Base-by-base conservation (phyloP, 2,888 invertebrate species). In the Cinara cedri region DNA sequence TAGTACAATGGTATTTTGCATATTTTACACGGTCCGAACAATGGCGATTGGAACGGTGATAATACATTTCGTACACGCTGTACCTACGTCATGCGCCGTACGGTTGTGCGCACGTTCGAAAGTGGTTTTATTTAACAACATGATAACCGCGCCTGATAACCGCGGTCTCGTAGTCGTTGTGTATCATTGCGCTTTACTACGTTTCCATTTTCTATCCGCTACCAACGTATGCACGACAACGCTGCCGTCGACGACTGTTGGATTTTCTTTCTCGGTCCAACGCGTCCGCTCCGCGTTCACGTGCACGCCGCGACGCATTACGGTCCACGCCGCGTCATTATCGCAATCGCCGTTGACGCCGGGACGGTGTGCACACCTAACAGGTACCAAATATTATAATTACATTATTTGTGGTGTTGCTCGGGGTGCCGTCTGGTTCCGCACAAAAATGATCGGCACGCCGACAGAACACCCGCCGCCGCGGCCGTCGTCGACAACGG, bases 61-160 rank as follows among this genome's bases (percentile, higher is more conserved):
- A 10, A 10, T n/a, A n/a, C 54, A 1, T 10, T 3, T 13, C 60
- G 60, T 9, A 6, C 21, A 44, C 63, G 19, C 44, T 63, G 44
- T 44, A 19, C n/a, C n/a, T n/a, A n/a, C 8, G 8, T 19, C 19
- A 63, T 63, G 63, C 63, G 63, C 63, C 14, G 63, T 63, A 19
- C 11, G 42, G 19, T 44, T 14, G 44, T 16, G 44, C 63, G 19
- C 62, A 63, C 34, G 11, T 34, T 60, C 9, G 26, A 60, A 60
- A 60, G 60, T 34, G 13, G 11, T 13, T 46, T n/a, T n/a, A n/a
- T n/a, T n/a, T 46, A 46, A 13, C 8, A 54, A 10, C 21, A 44
- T 66, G 66, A 66, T 66, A 66, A 66, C 46, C 49, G 49, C 24
- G 8, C 66, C 24, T 49, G 66, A 49, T 49, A 66, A 16, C 11